Conservation (phyloP, 2,797 vertebrate genomes). For the Aldrovandia affinis region DNA sequence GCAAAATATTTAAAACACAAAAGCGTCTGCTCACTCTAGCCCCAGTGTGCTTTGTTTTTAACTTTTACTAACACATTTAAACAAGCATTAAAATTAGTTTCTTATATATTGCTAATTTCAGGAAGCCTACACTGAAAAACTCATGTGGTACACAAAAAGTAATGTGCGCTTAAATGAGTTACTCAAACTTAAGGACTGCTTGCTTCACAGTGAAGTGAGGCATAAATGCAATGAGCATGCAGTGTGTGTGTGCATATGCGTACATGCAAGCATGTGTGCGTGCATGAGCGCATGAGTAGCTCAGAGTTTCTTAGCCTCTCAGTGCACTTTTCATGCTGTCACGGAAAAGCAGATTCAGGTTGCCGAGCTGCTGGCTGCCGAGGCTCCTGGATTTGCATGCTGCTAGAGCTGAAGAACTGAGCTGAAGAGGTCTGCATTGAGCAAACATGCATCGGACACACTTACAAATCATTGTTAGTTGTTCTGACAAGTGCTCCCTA, state of each 20-base stretch:
- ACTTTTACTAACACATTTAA: slow-evolving; percentile 41
- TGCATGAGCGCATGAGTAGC: background rate
- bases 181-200: slow-evolving; percentile 3
- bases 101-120: background rate
- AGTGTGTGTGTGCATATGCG: background rate
- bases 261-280: background rate
- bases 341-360: background rate
- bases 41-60: slow-evolving; percentile 29
- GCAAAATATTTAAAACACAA: background rate
- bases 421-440: background rate
- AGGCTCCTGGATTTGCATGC: background rate
- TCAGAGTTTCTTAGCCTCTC: background rate
- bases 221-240: background rate
- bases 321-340: background rate
- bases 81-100: background rate
- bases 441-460: slow-evolving; percentile 32
- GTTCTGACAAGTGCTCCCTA: slow-evolving; percentile 25
- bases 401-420: background rate
- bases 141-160: background rate
- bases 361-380: background rate
- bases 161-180: background rate
- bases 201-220: background rate
- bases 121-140: background rate
- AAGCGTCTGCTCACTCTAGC: slow-evolving; percentile 23
- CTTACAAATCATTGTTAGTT: slow-evolving; percentile 32